Conservation (phyloP, 2,888 invertebrate genomes). For the Griposia aprilina region DNA sequence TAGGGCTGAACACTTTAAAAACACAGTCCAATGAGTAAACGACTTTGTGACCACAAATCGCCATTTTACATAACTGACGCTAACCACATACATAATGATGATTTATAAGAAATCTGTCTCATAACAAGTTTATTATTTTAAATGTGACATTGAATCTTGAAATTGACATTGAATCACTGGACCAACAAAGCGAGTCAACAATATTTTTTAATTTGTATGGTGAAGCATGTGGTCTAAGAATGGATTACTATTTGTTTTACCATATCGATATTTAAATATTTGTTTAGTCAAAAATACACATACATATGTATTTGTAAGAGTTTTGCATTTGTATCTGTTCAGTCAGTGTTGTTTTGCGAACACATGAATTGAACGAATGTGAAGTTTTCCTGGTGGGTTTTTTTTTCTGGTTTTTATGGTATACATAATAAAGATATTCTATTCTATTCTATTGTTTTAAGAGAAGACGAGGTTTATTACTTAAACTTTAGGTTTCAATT, state of each 20-base stretch:
- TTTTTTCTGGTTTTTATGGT: no score
- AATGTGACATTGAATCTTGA: neutral
- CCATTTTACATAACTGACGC: neutral
- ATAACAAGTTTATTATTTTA: no score
- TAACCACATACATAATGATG: neutral
- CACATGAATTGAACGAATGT: neutral
- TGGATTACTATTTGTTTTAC: neutral
- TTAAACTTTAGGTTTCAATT: neutral
- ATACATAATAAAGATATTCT: no score
- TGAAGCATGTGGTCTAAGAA: neutral
- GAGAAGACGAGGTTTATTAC: neutral
- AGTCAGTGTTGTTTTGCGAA: no score
- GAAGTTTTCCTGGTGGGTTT: neutral
- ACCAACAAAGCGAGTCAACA: neutral
- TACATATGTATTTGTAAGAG: slow-evolving; percentile 11
- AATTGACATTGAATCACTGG: no score
- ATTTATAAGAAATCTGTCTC: neutral
- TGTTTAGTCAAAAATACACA: neutral
- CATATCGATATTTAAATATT: slow-evolving; percentile 4
- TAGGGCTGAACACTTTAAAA: no score
- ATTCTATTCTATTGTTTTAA: no score
- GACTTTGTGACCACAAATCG: neutral
- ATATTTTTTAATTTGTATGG: neutral
- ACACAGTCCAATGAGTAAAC: neutral
- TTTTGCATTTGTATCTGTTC: neutral